Conservation (phyloP, 2,888 invertebrate species). For the Calameuta filiformis region DNA sequence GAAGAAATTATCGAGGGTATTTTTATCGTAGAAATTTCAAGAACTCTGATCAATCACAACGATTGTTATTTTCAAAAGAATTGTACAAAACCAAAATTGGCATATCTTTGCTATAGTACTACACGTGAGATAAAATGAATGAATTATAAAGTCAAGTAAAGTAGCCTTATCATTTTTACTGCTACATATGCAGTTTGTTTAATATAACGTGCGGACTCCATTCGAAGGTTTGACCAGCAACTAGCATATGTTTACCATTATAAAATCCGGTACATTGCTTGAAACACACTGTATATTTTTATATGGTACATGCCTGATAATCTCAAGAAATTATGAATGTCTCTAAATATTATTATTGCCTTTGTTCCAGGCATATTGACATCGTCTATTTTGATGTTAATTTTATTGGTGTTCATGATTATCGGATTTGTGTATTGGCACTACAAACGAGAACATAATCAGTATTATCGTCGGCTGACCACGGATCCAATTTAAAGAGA, state of each 20-base stretch:
- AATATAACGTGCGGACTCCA: background rate
- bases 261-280: background rate
- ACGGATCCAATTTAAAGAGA: slow-evolving; percentile 50
- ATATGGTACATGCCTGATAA: background rate
- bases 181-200: background rate
- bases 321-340: background rate
- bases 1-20: background rate
- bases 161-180: background rate
- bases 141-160: background rate
- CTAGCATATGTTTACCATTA: background rate
- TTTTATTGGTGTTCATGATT: slow-evolving; percentile 49
- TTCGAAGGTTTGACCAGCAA: background rate
- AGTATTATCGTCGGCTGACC: slow-evolving; percentile 57
- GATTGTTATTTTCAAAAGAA: background rate
- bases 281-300: background rate
- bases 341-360: background rate
- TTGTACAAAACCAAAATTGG: background rate
- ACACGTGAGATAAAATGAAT: background rate
- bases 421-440: slow-evolving; percentile 56
- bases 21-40: background rate
- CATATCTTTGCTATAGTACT: background rate
- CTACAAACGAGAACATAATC: slow-evolving; percentile 52
- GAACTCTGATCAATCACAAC: background rate
- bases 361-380: slow-evolving; percentile 50
- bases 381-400: slow-evolving; percentile 51